phyloP scores from a whole-genome alignment of 2,797 vertebrate genomes.

The Eupleurogrammus muticus region DNA sequence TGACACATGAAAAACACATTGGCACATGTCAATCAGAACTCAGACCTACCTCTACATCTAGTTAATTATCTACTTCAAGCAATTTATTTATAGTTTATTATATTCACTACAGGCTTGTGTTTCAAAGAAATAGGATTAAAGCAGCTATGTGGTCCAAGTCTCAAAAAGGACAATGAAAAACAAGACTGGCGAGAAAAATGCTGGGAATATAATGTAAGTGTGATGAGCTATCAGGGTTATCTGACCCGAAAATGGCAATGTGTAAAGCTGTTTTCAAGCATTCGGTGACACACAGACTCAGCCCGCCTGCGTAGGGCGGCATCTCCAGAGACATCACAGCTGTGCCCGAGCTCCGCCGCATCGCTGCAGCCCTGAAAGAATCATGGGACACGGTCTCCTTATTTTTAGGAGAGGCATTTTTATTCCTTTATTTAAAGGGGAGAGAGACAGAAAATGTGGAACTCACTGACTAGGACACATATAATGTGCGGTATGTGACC shows the following conservation, averaged over 20 bases:
- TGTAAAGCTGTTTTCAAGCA: slow-evolving; percentile 85
- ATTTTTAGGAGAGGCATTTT: too few relatives aligned
- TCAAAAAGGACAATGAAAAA: neutral
- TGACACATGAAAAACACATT: neutral
- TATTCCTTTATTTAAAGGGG: too few relatives aligned
- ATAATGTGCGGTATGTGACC: too few relatives aligned
- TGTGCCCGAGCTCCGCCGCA: slow-evolving; percentile 77
- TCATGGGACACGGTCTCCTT: neutral
- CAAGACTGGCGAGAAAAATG: too few relatives aligned
- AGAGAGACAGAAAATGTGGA: too few relatives aligned
- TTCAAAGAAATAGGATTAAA: neutral
- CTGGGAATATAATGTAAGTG: neutral
- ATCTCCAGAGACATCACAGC: slow-evolving; percentile 77
- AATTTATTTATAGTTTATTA: slow-evolving; percentile 3
- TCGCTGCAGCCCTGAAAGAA: slow-evolving; percentile 83
- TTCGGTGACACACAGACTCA: slow-evolving; percentile 79
- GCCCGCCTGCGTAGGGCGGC: slow-evolving; percentile 59
- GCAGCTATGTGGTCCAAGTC: neutral
- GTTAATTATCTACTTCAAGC: neutral
- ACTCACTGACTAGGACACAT: too few relatives aligned
- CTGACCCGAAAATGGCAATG: slow-evolving; percentile 88
- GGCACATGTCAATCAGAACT: too few relatives aligned
- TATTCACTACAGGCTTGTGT: neutral
- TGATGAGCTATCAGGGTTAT: neutral
- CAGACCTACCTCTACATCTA: too few relatives aligned